Percentiles rank a stretch among this genome's conserved stretches.
These are phyloP conservation scores for Alauda arvensis DNA, from an alignment of 2,797 vertebrate genomes.

Conservation along the genomic window DNA sequence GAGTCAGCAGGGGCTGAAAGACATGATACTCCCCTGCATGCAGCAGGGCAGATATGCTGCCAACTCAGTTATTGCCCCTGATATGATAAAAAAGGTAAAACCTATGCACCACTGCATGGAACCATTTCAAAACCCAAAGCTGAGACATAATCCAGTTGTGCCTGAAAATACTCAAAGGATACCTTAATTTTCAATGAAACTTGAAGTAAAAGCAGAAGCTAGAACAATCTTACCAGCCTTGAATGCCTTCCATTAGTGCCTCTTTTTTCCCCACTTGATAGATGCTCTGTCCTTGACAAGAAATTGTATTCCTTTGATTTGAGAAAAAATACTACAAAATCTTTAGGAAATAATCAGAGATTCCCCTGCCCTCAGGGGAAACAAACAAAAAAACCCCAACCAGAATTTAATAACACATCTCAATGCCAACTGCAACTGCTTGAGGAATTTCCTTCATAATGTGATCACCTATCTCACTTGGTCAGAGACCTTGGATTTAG, in stretches of 20 bases:
- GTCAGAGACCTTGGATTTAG: background rate
- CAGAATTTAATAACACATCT: background rate
- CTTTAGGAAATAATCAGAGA: background rate
- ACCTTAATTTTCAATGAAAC: background rate
- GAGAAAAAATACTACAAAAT: background rate
- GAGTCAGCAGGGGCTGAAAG: background rate
- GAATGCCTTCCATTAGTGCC: background rate
- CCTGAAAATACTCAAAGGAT: background rate
- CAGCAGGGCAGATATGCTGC: background rate
- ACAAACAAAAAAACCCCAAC: background rate
- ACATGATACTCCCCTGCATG: background rate
- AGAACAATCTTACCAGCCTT: background rate
- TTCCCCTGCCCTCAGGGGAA: background rate
- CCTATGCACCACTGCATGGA: background rate
- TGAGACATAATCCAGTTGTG: background rate
- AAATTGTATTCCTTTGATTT: background rate
- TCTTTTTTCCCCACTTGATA: background rate
- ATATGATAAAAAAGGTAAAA: background rate
- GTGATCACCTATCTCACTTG: accelerated
- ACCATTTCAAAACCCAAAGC: background rate
- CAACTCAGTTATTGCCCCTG: background rate
- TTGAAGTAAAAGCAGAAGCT: background rate
- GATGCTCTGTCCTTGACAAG: background rate
- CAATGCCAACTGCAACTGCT: background rate
- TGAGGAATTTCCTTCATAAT: background rate